Evolutionary conservation across 2,113 vertebrate genomes (phyloP).

Genomic region (Hippotragus niger): DNA sequence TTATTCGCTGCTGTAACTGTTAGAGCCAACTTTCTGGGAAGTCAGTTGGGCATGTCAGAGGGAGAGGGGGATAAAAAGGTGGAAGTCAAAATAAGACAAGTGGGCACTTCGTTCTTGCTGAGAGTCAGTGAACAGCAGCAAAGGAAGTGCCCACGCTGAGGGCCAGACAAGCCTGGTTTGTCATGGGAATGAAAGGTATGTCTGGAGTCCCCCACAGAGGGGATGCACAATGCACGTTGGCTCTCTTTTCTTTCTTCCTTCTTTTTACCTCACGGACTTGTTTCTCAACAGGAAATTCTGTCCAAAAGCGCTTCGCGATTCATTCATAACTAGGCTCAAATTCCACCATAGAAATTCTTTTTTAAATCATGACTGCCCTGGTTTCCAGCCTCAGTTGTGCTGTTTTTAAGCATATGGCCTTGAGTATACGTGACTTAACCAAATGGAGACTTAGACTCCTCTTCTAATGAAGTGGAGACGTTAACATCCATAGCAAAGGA

Average conservation of each 20-base stretch:
- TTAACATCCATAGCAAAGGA: too few species aligned
- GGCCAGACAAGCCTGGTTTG: too few species aligned
- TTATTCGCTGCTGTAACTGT: not conserved
- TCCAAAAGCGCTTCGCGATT: not conserved
- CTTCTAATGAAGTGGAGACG: not conserved
- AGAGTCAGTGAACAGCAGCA: not conserved
- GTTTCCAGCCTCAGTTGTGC: not conserved
- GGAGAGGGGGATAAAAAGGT: not conserved
- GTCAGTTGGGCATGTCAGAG: not conserved
- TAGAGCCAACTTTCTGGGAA: not conserved
- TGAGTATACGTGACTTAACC: not conserved
- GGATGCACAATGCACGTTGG: accelerated
- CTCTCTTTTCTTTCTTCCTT: not conserved
- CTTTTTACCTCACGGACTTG: not conserved
- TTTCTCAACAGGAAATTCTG: not conserved
- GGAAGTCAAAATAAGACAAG: not conserved
- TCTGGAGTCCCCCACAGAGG: not conserved
- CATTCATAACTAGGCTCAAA: not conserved
- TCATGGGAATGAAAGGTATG: not conserved
- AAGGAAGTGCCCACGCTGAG: not conserved
- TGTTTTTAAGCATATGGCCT: not conserved
- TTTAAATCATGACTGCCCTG: not conserved
- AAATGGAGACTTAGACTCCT: not conserved
- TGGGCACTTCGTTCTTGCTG: not conserved
- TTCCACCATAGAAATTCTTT: not conserved